phyloP scores from a whole-genome alignment of 2,888 invertebrate species.

The Norana najaformis region DNA sequence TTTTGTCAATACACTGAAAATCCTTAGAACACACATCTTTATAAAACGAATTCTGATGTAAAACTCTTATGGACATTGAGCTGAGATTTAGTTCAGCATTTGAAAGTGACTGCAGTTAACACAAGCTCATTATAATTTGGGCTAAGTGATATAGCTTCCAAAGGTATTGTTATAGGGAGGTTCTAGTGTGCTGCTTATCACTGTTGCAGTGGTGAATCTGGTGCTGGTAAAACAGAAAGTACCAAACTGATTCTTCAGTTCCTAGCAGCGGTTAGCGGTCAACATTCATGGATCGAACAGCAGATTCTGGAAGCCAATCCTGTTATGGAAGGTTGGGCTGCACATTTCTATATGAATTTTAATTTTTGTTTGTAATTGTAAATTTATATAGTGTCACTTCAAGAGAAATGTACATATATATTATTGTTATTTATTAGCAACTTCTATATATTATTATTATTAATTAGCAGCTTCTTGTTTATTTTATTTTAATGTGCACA shows the following conservation, averaged over 20 bases:
- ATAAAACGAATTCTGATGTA: no score
- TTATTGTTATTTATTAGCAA: no score
- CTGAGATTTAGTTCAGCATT: no score
- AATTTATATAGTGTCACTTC: not conserved
- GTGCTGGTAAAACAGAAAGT: constrained; percentile 98
- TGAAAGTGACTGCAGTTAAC: not conserved
- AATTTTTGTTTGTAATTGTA: not conserved
- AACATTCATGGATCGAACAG: constrained; percentile 99
- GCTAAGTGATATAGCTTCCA: not conserved
- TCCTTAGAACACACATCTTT: no score
- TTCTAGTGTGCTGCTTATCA: not conserved
- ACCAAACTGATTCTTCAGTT: constrained; percentile 98
- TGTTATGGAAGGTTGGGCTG: constrained; percentile 78
- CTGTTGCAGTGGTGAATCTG: constrained; percentile 84
- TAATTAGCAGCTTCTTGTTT: no score
- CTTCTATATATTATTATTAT: no score
- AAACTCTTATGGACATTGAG: no score
- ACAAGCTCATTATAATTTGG: not conserved
- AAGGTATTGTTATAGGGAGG: not conserved
- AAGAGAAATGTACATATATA: no score
- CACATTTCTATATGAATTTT: not conserved
- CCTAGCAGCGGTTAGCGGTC: constrained; percentile 95
- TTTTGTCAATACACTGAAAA: no score
- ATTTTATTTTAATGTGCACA: no score
- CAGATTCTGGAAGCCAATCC: constrained; percentile 97